Evolutionary conservation across 2,113 vertebrate genomes (phyloP), one percentile per base, ranked within the genome.

Genomic region (Taurulus bubalis): DNA sequence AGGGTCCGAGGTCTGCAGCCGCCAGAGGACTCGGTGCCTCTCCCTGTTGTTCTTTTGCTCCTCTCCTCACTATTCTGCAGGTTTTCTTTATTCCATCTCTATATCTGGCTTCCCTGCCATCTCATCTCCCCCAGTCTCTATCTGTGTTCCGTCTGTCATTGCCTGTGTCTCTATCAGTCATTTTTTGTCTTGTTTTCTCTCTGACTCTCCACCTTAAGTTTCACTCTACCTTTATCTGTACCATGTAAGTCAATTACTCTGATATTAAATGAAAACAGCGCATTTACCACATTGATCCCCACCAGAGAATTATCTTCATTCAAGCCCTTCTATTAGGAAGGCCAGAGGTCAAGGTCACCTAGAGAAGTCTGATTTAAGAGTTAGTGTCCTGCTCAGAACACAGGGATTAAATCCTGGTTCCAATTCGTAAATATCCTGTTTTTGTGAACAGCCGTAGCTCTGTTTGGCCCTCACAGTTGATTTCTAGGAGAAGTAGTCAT

Each of bases 1-100:
- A 93, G 93, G 87, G 85, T 87, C 90, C 87, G 89, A 72, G 89
- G 89, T 90, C 90, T 91, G 87, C 89, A 81, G 88, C 63, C 79
- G 89, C 86, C 88, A 90, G 88, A 91, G 85, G 84, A 91, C 86
- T 40, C 87, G 86, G 71, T 79, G 75, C 68, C 85, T 91, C 74
- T 87, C 71, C 80, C 87, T 81, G 89, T 93, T 93, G 91, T 94
- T 90, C 87, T 85, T 83, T 79, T 77, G 77, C 83, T 84, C 34
- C 68, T 82, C 67, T 89, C 49, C 83, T 83, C 63, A 28, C 75
- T 51, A 63, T 87, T 80, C 81, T 83, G 14, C 30, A 26, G 34
- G 40, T 77, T 79, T 73, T 47, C 32, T 75, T 74, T 63, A 22
- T 22, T 53, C 28, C 55, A n/a, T 69, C 62, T 82, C 73, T 90